Conservation (phyloP, 2,797 vertebrate species). For the Microchirus variegatus region DNA sequence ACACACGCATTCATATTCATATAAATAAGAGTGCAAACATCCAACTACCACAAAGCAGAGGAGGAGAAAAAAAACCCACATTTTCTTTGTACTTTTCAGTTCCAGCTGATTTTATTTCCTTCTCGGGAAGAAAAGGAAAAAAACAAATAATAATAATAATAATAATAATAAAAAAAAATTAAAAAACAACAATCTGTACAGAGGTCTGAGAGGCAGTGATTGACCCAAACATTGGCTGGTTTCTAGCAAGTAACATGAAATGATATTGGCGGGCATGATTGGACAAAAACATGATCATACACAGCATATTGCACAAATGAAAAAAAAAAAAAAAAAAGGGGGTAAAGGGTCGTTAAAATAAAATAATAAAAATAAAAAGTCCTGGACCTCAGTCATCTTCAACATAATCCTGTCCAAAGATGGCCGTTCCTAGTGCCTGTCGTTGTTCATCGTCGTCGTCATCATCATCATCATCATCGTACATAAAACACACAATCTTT, state of each 20-base stretch:
- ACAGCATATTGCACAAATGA: conserved; percentile 99
- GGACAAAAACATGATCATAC: conserved; percentile 91
- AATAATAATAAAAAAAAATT: conserved; percentile 77
- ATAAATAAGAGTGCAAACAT: conserved; percentile 47
- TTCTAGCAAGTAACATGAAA: conserved; percentile 89
- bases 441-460: conserved; percentile 89
- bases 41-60: not conserved
- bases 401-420: conserved; percentile 85
- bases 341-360: conserved; percentile 81
- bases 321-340: too few species aligned
- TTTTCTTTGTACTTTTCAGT: conserved; percentile 88
- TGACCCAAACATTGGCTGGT: conserved; percentile 97
- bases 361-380: conserved; percentile 63
- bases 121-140: conserved; percentile 88
- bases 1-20: conserved; percentile 4
- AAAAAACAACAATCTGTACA: conserved; percentile 92
- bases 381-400: conserved; percentile 90
- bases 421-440: conserved; percentile 97
- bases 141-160: conserved; percentile 78
- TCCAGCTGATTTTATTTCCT: conserved; percentile 99
- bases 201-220: conserved; percentile 99
- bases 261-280: conserved; percentile 91
- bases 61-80: not conserved
- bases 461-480: conserved; percentile 88
- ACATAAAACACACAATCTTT: conserved; percentile 99